Evolutionary conservation across 2,113 vertebrate genomes (phyloP), one percentile per base, ranked within the genome.

Genomic region (Stercorarius parasiticus): DNA sequence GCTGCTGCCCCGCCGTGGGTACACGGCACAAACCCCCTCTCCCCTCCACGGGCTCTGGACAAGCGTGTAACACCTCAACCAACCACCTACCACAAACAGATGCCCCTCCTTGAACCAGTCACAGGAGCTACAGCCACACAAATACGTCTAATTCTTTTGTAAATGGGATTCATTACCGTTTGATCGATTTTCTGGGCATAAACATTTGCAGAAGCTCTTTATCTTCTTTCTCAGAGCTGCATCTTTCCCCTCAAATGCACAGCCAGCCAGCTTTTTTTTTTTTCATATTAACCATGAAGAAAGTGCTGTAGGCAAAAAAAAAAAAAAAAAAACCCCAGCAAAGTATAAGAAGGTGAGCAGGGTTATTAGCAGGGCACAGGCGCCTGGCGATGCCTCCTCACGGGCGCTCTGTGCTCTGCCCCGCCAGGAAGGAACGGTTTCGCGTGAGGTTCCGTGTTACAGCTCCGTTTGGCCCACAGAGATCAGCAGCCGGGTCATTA

Each of bases 1-100:
- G 0, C 34, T 0, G 1, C 32, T 22, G 1, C n/a, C 29, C 62
- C 1, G n/a, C n/a, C n/a, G n/a, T n/a, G 13, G n/a, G 43, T 25
- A 13, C 5, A 1, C 2, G 13, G 55, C 65, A 43, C 21, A 30
- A 17, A 1, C 6, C n/a, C 27, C 30, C 30, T 3, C 12, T 45
- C 22, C 15, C 36, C 64, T 10, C 34, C 58, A 36, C 6, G 58
- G 58, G 3, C 59, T 7, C 32, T 0, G 7, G 40, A 7, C 14
- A 0, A 20, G 19, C 1, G 0, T 0, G 6, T 2, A 4, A 29
- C 34, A 23, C 30, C 72, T 3, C 6, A 12, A 10, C 5, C 73
- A 14, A 4, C 38, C 1, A 2, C 0, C 36, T 5, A 20, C 1
- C 2, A 11, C 2, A 15, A 38, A 3, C 29, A 11, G 32, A 55